Conservation (phyloP, 2,888 invertebrate species). For the Cosmia trapezina region DNA sequence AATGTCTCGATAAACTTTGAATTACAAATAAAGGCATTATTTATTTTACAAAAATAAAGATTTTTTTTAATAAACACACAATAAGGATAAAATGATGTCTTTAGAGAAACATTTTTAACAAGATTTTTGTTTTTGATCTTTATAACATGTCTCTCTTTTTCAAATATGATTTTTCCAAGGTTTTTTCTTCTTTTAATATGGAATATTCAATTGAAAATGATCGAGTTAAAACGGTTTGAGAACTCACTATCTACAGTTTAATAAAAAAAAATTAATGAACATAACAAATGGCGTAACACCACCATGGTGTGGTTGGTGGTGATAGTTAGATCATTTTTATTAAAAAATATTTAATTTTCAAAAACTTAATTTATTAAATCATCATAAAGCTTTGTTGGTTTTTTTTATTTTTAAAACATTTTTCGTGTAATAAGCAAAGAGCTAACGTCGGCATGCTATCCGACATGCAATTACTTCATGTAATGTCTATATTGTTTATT, state of each 20-base stretch:
- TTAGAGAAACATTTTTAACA: background rate
- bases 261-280: too few species aligned
- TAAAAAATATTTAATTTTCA: background rate
- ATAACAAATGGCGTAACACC: too few species aligned
- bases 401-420: slow-evolving; percentile 15
- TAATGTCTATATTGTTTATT: slow-evolving; percentile 70
- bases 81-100: background rate
- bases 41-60: background rate
- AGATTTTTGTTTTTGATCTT: background rate
- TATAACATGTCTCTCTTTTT: background rate
- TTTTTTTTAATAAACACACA: too few species aligned
- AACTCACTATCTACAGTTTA: too few species aligned
- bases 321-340: background rate
- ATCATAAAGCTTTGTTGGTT: background rate
- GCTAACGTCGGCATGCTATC: slow-evolving; percentile 38
- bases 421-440: slow-evolving; percentile 36
- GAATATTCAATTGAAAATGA: background rate
- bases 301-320: too few species aligned
- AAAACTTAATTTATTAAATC: background rate
- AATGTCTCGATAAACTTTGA: slow-evolving; percentile 2
- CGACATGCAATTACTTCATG: slow-evolving; percentile 62
- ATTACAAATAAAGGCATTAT: background rate
- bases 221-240: too few species aligned
- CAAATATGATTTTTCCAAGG: too few species aligned
- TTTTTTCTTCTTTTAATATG: background rate